Conservation (phyloP, 2,888 invertebrate genomes). For the Drepanosiphum platanoidis region DNA sequence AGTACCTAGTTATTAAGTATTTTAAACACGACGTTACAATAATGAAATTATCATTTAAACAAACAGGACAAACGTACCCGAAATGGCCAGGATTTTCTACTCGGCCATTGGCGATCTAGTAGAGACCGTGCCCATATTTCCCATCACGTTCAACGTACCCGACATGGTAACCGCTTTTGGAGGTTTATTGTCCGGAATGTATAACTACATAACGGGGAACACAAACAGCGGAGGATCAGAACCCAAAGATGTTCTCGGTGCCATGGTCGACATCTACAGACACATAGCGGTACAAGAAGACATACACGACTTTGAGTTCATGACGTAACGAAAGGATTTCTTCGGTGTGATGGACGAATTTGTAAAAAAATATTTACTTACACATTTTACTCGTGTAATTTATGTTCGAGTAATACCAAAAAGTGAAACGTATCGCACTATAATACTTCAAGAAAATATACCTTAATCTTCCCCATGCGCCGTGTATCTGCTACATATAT, state of each 20-base stretch:
- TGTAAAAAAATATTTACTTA: too few relatives aligned
- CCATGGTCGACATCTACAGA: slow-evolving; percentile 24
- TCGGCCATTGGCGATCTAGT: slow-evolving; percentile 53
- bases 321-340: slow-evolving; percentile 7
- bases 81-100: slow-evolving; percentile 51
- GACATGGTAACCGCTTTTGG: slow-evolving; percentile 69
- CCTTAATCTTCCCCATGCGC: not conserved
- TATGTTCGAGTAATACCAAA: too few relatives aligned
- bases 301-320: slow-evolving; percentile 46
- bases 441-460: not conserved
- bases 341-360: not conserved
- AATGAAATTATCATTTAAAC: too few relatives aligned
- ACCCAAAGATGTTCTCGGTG: slow-evolving; percentile 44
- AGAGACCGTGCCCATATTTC: slow-evolving; percentile 69
- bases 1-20: too few relatives aligned
- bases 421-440: too few relatives aligned
- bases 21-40: too few relatives aligned
- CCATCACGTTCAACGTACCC: slow-evolving; percentile 75
- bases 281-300: slow-evolving; percentile 49
- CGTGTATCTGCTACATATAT: not conserved
- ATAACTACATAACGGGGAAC: slow-evolving; percentile 36
- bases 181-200: slow-evolving; percentile 61
- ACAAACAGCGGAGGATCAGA: not conserved
- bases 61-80: slow-evolving; percentile 28
- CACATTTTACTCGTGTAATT: not conserved